Conservation (phyloP, 2,113 vertebrate genomes). For the Malurus melanocephalus region DNA sequence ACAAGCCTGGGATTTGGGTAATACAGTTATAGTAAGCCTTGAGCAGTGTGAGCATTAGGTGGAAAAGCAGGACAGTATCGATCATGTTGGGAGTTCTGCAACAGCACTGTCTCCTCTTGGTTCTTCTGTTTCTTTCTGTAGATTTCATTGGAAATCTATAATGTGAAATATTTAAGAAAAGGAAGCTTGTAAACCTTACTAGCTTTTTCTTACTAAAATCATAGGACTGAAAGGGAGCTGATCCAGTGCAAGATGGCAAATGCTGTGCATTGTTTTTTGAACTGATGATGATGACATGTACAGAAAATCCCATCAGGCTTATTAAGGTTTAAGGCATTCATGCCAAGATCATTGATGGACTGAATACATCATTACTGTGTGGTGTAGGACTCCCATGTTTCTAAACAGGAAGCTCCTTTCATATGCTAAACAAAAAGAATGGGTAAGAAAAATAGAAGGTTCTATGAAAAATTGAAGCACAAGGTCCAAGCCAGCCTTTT, state of each 20-base stretch:
- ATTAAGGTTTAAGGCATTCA: constrained; percentile 24
- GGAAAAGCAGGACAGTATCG: not conserved
- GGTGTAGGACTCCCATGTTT: constrained; percentile 48
- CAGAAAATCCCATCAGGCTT: constrained; percentile 41
- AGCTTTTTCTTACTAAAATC: not conserved
- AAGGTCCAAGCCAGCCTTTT: constrained; percentile 36
- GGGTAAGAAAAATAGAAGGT: constrained; percentile 51
- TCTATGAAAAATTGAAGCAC: constrained; percentile 33
- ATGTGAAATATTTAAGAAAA: not conserved
- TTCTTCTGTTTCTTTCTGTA: not conserved
- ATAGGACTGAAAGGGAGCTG: not conserved
- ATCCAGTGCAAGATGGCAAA: not conserved
- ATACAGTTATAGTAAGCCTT: not conserved
- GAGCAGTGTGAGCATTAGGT: not conserved
- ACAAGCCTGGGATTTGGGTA: not conserved
- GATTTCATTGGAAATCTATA: not conserved
- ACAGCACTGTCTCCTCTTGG: not conserved
- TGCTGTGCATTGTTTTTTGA: constrained; percentile 1
- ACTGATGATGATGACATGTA: constrained; percentile 7
- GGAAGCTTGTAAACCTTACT: not conserved
- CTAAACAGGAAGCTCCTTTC: constrained; percentile 57
- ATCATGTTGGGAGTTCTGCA: not conserved
- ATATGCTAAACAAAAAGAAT: constrained; percentile 51
- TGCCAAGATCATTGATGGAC: constrained; percentile 46
- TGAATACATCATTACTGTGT: constrained; percentile 54